phyloP scores from a whole-genome alignment of 2,113 vertebrate genomes.

The Narcine bancroftii region DNA sequence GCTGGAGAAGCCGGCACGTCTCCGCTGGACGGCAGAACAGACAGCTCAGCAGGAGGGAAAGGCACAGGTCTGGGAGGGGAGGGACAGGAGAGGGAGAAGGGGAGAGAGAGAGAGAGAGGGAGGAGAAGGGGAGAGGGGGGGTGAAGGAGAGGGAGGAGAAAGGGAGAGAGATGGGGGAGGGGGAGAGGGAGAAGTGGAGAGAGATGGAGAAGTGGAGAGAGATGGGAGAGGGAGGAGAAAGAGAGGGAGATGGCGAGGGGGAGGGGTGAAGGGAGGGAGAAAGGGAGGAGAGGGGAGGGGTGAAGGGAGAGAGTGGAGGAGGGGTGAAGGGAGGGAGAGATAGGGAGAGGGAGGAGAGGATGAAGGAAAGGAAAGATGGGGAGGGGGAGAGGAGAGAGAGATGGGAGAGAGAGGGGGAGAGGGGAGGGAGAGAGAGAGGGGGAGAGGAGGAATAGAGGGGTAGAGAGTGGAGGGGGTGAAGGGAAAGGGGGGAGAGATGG shows the following conservation, averaged over 20 bases:
- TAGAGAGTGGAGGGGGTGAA: no score
- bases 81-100: slow-evolving; percentile 36
- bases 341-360: no score
- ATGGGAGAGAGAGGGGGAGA: no score
- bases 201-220: background rate
- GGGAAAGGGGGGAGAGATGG: no score
- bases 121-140: background rate
- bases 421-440: no score
- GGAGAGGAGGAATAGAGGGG: no score
- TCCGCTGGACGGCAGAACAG: slow-evolving; percentile 38
- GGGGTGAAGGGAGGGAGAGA: background rate
- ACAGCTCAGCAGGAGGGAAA: slow-evolving; percentile 35
- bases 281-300: background rate
- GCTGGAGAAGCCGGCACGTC: background rate
- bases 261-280: no score
- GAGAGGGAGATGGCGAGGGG: no score
- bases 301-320: background rate
- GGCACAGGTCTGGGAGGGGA: slow-evolving; percentile 47
- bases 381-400: no score
- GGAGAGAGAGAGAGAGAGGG: slow-evolving; percentile 40
- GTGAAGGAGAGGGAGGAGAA: slow-evolving; percentile 46
- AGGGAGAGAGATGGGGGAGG: slow-evolving; percentile 55
- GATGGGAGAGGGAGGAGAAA: no score
- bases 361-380: no score
- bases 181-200: slow-evolving; percentile 52